Percentiles rank a stretch among this genome's conserved stretches.
phyloP scores from a whole-genome alignment of 2,888 invertebrate genomes.

The Erebia aethiops region DNA sequence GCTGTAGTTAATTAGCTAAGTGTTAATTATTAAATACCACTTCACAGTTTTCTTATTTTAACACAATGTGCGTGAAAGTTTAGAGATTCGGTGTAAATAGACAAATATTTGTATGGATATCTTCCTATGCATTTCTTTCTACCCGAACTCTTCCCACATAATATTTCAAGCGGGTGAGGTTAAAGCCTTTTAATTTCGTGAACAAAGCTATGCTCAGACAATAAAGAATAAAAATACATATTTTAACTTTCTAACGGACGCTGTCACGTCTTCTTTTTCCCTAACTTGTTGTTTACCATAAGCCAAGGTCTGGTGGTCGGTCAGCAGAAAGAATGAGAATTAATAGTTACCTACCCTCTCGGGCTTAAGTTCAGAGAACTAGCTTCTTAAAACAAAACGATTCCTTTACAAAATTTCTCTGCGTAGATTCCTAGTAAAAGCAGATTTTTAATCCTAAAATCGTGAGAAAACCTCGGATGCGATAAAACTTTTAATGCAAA shows the following conservation, averaged over 20 bases:
- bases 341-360: no score
- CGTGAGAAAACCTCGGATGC: not conserved
- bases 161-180: not conserved
- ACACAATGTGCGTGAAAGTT: constrained; percentile 15
- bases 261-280: no score
- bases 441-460: not conserved
- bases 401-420: not conserved
- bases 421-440: not conserved
- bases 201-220: no score
- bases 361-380: not conserved
- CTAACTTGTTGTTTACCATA: no score
- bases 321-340: no score
- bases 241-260: no score
- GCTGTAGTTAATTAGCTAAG: constrained; percentile 9
- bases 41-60: constrained; percentile 7
- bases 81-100: not conserved
- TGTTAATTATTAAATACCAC: constrained; percentile 8
- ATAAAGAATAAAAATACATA: no score
- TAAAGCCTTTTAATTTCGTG: no score
- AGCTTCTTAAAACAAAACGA: not conserved
- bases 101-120: not conserved
- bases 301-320: no score
- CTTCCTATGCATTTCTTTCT: not conserved
- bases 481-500: not conserved
- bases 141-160: not conserved